These are phyloP conservation scores for Diogma glabrata DNA, from an alignment of 2,888 invertebrate genomes.

Conservation along the genomic window DNA sequence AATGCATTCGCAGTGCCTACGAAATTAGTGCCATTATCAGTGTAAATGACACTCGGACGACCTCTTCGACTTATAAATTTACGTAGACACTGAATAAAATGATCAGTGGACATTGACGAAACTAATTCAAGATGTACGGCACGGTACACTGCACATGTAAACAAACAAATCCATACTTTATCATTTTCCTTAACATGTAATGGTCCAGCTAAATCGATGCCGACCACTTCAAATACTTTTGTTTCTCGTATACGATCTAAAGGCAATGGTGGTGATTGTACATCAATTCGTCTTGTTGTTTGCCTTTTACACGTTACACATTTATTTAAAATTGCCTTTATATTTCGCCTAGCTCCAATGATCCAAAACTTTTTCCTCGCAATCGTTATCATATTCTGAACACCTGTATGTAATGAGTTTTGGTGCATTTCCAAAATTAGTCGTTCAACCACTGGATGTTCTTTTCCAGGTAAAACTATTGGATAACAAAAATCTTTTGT, in stretches of 20 bases:
- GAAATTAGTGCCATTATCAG: too few species aligned
- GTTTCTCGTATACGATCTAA: conserved; percentile 5
- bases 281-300: background rate
- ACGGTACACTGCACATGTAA: too few species aligned
- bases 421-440: conserved; percentile 16
- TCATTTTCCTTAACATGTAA: too few species aligned
- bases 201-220: conserved; percentile 10
- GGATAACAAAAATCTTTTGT: conserved; percentile 20
- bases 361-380: conserved; percentile 22
- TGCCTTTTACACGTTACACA: conserved; percentile 18
- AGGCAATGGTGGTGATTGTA: background rate
- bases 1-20: too few species aligned
- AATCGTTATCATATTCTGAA: conserved; percentile 19
- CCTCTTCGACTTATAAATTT: too few species aligned
- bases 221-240: conserved; percentile 9
- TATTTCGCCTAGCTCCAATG: conserved; percentile 18
- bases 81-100: too few species aligned
- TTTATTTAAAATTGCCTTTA: conserved; percentile 16
- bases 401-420: conserved; percentile 18
- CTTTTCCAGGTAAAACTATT: conserved; percentile 21
- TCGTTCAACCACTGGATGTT: conserved; percentile 19
- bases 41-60: too few species aligned
- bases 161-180: too few species aligned
- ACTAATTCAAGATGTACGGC: too few species aligned
- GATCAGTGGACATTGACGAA: too few species aligned